A percentile compares a stretch with the other conserved stretches of the same genome.
Evolutionary conservation across 1,140 invertebrate species (phyloP).

Genomic region (Bradysia coprophila): DNA sequence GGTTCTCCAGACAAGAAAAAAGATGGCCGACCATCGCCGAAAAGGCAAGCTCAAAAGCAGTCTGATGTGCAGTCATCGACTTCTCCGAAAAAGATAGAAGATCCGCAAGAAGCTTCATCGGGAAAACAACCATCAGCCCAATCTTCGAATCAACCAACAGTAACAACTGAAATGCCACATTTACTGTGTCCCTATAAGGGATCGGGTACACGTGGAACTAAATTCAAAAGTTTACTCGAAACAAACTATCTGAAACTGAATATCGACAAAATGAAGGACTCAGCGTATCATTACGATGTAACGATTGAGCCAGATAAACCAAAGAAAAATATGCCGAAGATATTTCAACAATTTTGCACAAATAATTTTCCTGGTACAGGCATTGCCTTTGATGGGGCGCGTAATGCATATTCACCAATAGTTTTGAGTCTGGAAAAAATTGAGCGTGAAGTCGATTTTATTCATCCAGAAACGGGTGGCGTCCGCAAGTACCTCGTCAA

Average conservation of each 20-base stretch:
- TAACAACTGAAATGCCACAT: too few relatives aligned
- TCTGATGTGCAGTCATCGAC: too few relatives aligned
- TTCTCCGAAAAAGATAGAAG: too few relatives aligned
- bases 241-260: conserved; percentile 35
- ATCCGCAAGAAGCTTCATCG: too few relatives aligned
- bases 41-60: too few relatives aligned
- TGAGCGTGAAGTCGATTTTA: conserved; percentile 6
- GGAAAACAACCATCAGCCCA: too few relatives aligned
- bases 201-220: too few relatives aligned
- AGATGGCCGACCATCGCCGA: too few relatives aligned
- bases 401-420: conserved; percentile 30
- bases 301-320: conserved; percentile 28
- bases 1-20: too few relatives aligned
- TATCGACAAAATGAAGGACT: conserved; percentile 23
- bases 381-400: conserved; percentile 57
- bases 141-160: too few relatives aligned
- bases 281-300: conserved; percentile 33
- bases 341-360: conserved; percentile 16
- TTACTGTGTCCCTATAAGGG: too few relatives aligned
- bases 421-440: conserved; percentile 1
- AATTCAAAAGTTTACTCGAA: too few relatives aligned
- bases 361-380: conserved; percentile 13
- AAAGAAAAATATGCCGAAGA: conserved; percentile 22
- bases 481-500: conserved; percentile 32
- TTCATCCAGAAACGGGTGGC: conserved; percentile 23